A percentile compares a stretch with the other conserved stretches of the same genome.
Conservation (phyloP, 2,888 invertebrate genomes). For the Liposcelis brunnea region DNA sequence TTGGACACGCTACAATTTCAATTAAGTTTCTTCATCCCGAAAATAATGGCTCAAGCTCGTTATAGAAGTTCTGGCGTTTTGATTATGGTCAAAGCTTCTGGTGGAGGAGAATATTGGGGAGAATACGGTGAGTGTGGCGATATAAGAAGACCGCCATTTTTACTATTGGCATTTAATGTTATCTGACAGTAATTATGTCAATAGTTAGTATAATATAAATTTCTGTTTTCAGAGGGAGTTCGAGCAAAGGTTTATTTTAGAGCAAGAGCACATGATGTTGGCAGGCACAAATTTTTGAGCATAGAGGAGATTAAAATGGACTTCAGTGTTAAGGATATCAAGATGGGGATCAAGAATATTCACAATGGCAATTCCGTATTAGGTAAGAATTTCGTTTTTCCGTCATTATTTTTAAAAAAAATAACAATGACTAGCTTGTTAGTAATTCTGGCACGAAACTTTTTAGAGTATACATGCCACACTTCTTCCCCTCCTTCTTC, state of each 20-base stretch:
- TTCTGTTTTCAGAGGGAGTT: conserved; percentile 46
- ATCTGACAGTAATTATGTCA: too few relatives aligned
- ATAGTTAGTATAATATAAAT: conserved; percentile 1
- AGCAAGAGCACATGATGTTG: conserved; percentile 40
- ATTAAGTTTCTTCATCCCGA: conserved; percentile 60
- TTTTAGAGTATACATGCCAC: too few relatives aligned
- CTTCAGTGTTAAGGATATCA: conserved; percentile 64
- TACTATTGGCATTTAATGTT: too few relatives aligned
- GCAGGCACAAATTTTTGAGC: conserved; percentile 41
- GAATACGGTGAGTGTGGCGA: conserved; percentile 48
- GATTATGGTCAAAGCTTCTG: conserved; percentile 63
- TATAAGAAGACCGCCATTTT: neutral
- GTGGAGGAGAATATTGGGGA: conserved; percentile 79
- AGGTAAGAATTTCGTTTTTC: conserved; percentile 35
- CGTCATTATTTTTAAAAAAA: neutral
- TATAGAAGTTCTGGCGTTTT: conserved; percentile 67
- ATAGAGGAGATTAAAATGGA: conserved; percentile 69
- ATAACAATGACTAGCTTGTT: too few relatives aligned
- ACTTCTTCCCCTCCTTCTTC: conserved; percentile 4
- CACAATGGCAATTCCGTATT: conserved; percentile 64
- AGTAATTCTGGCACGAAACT: too few relatives aligned
- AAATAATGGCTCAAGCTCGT: conserved; percentile 58
- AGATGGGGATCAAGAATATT: conserved; percentile 73
- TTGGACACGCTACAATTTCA: conserved; percentile 65
- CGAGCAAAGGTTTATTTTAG: conserved; percentile 70